Evolutionary conservation across 1,140 invertebrate species (phyloP).

Genomic region (Drosophila varians): DNA sequence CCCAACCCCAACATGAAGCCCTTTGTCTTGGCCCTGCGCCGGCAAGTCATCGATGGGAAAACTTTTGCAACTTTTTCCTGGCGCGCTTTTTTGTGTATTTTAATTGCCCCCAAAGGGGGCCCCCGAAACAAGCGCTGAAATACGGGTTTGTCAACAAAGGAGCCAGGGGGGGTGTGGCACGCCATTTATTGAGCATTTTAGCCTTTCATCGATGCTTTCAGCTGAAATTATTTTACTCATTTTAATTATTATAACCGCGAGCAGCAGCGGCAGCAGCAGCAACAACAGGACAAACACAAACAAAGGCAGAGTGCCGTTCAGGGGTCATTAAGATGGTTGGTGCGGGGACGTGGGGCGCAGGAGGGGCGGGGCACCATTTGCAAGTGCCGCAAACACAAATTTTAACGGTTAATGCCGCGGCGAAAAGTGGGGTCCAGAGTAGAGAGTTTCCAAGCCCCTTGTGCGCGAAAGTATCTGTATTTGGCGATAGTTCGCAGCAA

Average conservation of each 20-base stretch:
- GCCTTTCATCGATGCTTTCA: slow-evolving; percentile 81
- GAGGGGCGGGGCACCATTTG: background rate
- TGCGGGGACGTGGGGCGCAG: background rate
- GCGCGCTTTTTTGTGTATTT: slow-evolving; percentile 60
- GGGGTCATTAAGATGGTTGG: background rate
- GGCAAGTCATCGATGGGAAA: slow-evolving; percentile 74
- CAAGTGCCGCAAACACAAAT: slow-evolving; percentile 63
- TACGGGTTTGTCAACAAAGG: slow-evolving; percentile 36
- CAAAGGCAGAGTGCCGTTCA: slow-evolving; percentile 36
- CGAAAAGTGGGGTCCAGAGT: slow-evolving; percentile 18
- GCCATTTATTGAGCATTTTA: slow-evolving; percentile 78
- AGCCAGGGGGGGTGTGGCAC: background rate
- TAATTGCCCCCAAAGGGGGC: slow-evolving; percentile 67
- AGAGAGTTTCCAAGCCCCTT: background rate
- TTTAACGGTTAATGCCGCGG: slow-evolving; percentile 68
- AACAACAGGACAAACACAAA: slow-evolving; percentile 29
- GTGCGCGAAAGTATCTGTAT: background rate
- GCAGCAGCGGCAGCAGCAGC: slow-evolving; percentile 23
- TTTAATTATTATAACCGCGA: slow-evolving; percentile 80
- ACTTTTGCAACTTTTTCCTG: slow-evolving; percentile 75
- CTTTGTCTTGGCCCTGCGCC: slow-evolving; percentile 13
- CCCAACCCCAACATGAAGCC: background rate
- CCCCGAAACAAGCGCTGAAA: slow-evolving; percentile 56
- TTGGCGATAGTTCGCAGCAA: background rate
- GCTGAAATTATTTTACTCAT: slow-evolving; percentile 78